Evolutionary conservation across 1,140 invertebrate genomes (phyloP), one percentile per base, ranked within the genome.

Genomic region (Pristionchus pacificus): DNA sequence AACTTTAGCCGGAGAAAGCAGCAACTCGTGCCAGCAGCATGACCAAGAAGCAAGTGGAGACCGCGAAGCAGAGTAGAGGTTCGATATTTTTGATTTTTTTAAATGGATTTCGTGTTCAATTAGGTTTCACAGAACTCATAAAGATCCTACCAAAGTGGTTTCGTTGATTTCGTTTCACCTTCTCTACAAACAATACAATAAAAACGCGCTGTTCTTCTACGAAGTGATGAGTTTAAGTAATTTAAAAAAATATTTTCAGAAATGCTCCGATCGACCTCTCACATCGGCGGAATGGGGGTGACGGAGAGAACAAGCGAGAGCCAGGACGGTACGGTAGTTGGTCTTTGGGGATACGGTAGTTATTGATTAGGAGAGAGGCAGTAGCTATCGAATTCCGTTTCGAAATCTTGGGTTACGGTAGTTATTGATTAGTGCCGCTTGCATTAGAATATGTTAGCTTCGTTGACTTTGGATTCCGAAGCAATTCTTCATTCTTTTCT

Each of bases 261-360:
- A 61, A 83, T 80, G 60, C 75, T 82, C 33, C 75, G 79, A 24
- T 81, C 81, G 14, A 74, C 81, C n/a, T 80, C 79, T 15, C 79
- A 80, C 62, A 77, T 80, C 68, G 72, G 80, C n/a, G 79, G 79
- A 38, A 83, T 80, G 78, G 79, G 72, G 30, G 67, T 75, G 13
- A 29, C 55, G n/a, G 64, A 70, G 61, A 60, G 69, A 62, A 60
- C 67, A 63, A 49, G 38, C 19, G 38, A 49, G 19, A 62, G 59
- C 55, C n/a, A 55, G 28, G 28, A n/a, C 10, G 33, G 24, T 74
- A n/a, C 49, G 24, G 19, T n/a, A 3, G 10, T 24, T 66, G 68
- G 13, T 29, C 38, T 10, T 0, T 27, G 27, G 33, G 29, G 28
- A 6, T 49, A 49, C 6, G 19, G 38, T 49, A 49, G 38, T 49